Evolutionary conservation across 2,113 vertebrate genomes (phyloP).

Genomic region (Manacus vitellinus): DNA sequence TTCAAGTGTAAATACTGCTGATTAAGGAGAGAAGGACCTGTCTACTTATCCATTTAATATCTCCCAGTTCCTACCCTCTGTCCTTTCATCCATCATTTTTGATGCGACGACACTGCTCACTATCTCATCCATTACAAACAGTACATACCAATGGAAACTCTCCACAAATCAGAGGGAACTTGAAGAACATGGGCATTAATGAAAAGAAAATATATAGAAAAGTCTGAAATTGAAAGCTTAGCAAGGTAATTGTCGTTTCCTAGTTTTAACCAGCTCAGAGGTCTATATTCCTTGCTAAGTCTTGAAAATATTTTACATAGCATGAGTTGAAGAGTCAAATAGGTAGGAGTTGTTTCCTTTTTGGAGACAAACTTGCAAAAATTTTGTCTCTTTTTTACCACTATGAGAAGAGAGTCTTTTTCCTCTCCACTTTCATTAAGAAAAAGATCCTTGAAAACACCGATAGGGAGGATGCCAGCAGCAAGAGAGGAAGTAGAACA

Average conservation of each 20-base stretch:
- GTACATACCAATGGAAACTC: neutral
- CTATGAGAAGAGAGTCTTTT: neutral
- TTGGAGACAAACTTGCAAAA: neutral
- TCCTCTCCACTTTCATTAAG: neutral
- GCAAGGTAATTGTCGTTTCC: neutral
- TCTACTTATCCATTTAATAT: neutral
- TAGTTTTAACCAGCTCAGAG: conserved; percentile 20
- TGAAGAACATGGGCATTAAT: conserved; percentile 25
- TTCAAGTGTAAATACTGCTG: neutral
- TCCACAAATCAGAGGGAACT: conserved; percentile 12
- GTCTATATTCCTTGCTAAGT: conserved; percentile 20
- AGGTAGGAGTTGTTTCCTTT: neutral
- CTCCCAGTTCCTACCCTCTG: neutral
- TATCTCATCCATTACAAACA: conserved; percentile 28
- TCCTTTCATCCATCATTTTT: conserved; percentile 35
- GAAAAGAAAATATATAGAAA: conserved; percentile 43
- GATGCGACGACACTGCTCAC: conserved; percentile 10
- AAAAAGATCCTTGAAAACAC: neutral
- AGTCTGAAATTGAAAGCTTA: conserved; percentile 11
- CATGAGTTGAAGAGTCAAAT: neutral
- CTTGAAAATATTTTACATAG: conserved; percentile 24
- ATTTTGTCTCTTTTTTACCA: neutral
- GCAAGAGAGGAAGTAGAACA: neutral
- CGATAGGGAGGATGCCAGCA: neutral
- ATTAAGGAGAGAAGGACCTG: neutral